Base-by-base conservation (phyloP, 2,113 vertebrate species). In the Chaetodon auriga region DNA sequence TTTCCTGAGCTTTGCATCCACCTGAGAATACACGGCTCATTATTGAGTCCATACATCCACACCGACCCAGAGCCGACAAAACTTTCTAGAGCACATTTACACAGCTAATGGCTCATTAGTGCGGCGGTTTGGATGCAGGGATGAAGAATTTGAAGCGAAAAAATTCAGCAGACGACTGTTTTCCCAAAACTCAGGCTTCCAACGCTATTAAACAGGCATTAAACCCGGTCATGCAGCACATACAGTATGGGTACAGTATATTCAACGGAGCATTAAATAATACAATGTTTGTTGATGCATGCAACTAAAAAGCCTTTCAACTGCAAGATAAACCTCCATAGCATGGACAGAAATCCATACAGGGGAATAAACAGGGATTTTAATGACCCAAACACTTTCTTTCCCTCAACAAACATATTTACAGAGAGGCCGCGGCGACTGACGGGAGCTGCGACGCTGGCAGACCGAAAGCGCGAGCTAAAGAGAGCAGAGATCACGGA, bases 91-190 rank as follows among this genome's bases (percentile, higher is more conserved):
- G 81, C 75, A 43, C 75, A 65, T 72, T 81, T 76, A 51, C 61
- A 65, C 74, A 64, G 53, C 68, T 81, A 84, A 86, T 36, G 54
- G 78, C 81, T 90, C 89, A 62, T 90, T 86, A 84, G 74, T 45
- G 83, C 5, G 0, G 55, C 21, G 5, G 60, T 75, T 71, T 74
- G 68, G 66, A 86, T 19, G 66, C 70, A 57, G 62, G 36, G 58
- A 10, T 15, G 49, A 57, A 58, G 46, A 36, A 73, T 55, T 4
- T 3, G 12, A 63, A 35, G 54, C 13, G 7, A 11, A 35, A 25
- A 18, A 55, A 68, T 4, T 7, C 23, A 41, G 43, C 36, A 2
- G 5, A 62, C 0, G n/a, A 68, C 45, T 21, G 15, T 69, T 71
- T 65, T 35, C 38, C 51, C 12, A 10, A 43, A 54, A 43, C 35